phyloP scores from a whole-genome alignment of 2,888 invertebrate genomes.

The Macroteleia sp. region DNA sequence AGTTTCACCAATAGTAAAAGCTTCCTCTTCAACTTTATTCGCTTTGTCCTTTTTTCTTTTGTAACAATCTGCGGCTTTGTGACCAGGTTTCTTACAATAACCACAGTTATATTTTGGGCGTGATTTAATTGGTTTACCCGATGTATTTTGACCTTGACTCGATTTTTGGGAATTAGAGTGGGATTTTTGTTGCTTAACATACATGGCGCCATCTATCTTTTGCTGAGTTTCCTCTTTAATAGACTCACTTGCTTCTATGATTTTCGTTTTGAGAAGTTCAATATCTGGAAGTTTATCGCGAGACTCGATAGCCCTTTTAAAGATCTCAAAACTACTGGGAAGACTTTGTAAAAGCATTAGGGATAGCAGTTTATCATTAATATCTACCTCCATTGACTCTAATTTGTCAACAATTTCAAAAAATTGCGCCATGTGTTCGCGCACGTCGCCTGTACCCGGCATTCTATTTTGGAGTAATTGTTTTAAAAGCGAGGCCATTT shows the following conservation, averaged over 20 bases:
- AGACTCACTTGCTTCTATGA: slow-evolving; percentile 55
- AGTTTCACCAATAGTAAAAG: background rate
- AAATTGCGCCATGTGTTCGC: too few relatives aligned
- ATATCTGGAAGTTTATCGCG: slow-evolving; percentile 61
- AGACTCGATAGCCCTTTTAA: slow-evolving; percentile 66
- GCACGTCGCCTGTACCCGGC: slow-evolving; percentile 36
- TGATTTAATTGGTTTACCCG: too few relatives aligned
- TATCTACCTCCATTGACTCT: slow-evolving; percentile 49
- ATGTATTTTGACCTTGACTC: background rate
- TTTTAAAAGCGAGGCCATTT: slow-evolving; percentile 21
- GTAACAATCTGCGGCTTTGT: background rate
- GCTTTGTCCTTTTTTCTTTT: background rate
- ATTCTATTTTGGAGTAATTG: slow-evolving; percentile 30
- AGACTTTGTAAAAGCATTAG: slow-evolving; percentile 61
- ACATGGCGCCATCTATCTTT: too few relatives aligned
- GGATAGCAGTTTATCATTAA: slow-evolving; percentile 54
- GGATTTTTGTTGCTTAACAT: too few relatives aligned
- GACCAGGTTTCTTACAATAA: background rate
- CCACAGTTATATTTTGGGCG: slow-evolving; percentile 1
- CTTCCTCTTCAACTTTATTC: slow-evolving; percentile 6
- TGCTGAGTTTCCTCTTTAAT: background rate
- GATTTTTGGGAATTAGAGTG: too few relatives aligned
- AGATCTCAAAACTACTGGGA: slow-evolving; percentile 62
- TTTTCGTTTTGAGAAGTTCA: slow-evolving; percentile 63
- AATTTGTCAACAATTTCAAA: slow-evolving; percentile 30